Conservation (phyloP, 2,113 vertebrate species). For the Alouatta palliata region DNA sequence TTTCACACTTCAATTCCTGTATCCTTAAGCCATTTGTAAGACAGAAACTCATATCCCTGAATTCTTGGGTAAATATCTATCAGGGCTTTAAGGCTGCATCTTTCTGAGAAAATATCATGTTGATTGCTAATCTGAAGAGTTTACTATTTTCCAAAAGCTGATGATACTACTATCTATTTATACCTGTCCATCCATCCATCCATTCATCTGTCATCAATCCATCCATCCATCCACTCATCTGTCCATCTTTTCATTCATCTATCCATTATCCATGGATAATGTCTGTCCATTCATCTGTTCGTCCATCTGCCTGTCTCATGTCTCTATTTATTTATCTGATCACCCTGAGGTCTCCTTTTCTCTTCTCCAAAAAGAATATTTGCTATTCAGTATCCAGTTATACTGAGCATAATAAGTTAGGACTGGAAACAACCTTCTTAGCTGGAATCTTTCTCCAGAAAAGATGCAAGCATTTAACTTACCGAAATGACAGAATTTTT, state of each 20-base stretch:
- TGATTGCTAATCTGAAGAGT: not conserved
- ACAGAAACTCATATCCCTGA: not conserved
- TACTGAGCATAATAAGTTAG: not conserved
- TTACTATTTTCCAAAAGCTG: not conserved
- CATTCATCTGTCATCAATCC: rapidly evolving
- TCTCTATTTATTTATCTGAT: not conserved
- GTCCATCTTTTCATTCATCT: not conserved
- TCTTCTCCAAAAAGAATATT: not conserved
- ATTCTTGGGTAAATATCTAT: not conserved
- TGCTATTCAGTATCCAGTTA: not conserved
- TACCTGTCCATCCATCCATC: not conserved
- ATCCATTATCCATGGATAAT: not conserved
- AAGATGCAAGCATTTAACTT: not conserved
- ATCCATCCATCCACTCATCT: not conserved
- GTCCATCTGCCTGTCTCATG: not conserved
- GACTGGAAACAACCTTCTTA: not conserved
- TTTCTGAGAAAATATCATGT: not conserved
- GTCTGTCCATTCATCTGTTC: not conserved
- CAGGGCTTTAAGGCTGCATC: not conserved
- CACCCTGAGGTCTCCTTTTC: not conserved
- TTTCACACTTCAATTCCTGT: not conserved
- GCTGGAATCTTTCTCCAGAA: not conserved
- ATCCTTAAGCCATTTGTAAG: not conserved
- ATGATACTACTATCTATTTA: not conserved
- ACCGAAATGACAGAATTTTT: not conserved